Base-by-base conservation (phyloP, 2,113 vertebrate species). In the Colinus virginianus region DNA sequence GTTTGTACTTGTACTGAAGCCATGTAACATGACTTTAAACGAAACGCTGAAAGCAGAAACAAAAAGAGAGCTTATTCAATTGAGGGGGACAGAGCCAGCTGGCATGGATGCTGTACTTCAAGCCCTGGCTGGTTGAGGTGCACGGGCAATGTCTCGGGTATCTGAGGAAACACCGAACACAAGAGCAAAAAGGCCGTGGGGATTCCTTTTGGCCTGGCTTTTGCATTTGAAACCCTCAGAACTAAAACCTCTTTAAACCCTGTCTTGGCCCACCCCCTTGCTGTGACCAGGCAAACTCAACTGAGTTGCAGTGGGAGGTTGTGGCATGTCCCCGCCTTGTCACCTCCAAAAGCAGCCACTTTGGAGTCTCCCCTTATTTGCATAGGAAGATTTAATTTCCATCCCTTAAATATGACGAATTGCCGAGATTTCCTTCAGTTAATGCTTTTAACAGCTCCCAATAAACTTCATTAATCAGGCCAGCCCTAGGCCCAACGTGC, bases 381-480 rank as follows among this genome's bases (percentile, higher is more conserved):
- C 97, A 98, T 97, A 95, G 96, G 88, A 95, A 98, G 98, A 99
- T 99, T 99, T 98, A 98, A 99, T 99, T 99, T 99, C 98, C 97
- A 98, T 97, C 97, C 97, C 98, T 99, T 99, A 99, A 99, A 99
- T 98, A 99, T 99, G 99, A 99, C 98, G 98, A 99, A 99, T 99
- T 98, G 99, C 99, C 40, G 97, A 98, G 98, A 98, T 98, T 99
- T 98, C 99, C 98, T 98, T 98, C 98, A 98, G 98, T 98, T 99
- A 99, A 99, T 99, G 98, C 98, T 98, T 99, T 99, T 99, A 99
- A 99, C 99, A 99, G 98, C 98, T 99, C 98, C 98, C 98, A 99
- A 98, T 99, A 99, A 99, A 99, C 98, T 98, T 98, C 98, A 98
- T 98, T 99, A 99, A 99, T 99, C 98, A 99, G 98, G 97, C 98